Base-by-base conservation (phyloP, 2,888 invertebrate genomes). In the Cephus runcator region DNA sequence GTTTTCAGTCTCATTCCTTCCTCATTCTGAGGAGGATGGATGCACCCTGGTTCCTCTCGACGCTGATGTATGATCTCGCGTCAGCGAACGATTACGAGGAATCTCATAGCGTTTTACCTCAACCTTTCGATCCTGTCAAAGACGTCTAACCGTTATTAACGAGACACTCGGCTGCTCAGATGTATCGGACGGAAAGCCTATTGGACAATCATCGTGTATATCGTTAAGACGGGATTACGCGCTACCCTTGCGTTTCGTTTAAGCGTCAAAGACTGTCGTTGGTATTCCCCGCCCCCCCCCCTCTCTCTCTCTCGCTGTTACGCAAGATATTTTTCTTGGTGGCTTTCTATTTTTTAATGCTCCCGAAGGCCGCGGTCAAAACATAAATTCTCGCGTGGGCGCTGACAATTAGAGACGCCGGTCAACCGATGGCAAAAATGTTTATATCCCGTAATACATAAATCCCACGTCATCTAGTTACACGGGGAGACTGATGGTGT, bases 311-410 rank as follows among this genome's bases (percentile, higher is more conserved):
- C 56, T 56, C 23, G 23, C 15, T 15, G 80, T 85, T 85, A 83
- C 82, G 81, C 80, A 83, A 85, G 77, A 35, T 76, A 35, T 78
- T 81, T 80, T 79, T 77, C 77, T 79, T 76, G 73, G 75, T 69
- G 34, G 68, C 78, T 77, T 69, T 77, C 78, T 69, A 75, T 80
- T 78, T 82, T 83, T 81, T 69, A 69, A 78, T 76, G 33, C 76
- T 77, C 77, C 68, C 79, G 83, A 83, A 88, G 87, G 86, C 83
- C 83, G 81, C 76, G 81, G 82, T 84, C 83, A 83, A 80, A 81
- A 84, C 80, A 82, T 83, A 84, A 85, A 82, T 85, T 83, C 56
- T 68, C 73, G 73, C 83, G 87, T 88, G 82, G 87, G 87, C 80
- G 85, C 75, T 77, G 85, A 85, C 86, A 86, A 88, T 88, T 85